Conservation (phyloP, 2,888 invertebrate genomes). For the Operophtera brumata region DNA sequence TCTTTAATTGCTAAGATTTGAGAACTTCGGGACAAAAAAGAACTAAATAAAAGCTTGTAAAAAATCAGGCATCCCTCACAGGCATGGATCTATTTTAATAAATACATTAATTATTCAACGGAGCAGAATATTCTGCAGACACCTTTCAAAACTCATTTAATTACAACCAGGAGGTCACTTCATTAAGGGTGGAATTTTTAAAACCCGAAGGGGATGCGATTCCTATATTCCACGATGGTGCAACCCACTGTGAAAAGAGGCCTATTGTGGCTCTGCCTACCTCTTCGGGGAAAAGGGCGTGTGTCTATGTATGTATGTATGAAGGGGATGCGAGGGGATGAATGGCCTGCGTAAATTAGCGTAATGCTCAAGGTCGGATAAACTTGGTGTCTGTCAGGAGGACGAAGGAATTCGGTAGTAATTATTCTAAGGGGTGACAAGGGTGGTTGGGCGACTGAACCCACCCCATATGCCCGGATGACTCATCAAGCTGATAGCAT, state of each 20-base stretch:
- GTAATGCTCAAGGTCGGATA: slow-evolving; percentile 54
- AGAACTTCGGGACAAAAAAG: no score
- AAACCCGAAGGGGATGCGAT: slow-evolving; percentile 34
- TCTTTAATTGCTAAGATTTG: no score
- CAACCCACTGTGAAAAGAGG: no score
- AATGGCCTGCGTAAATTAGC: slow-evolving; percentile 41
- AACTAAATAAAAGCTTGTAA: no score
- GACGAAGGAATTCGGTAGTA: slow-evolving; percentile 46
- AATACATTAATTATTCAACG: slow-evolving; percentile 43
- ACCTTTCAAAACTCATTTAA: slow-evolving; percentile 48
- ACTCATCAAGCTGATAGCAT: slow-evolving; percentile 46
- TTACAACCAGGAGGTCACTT: slow-evolving; percentile 44
- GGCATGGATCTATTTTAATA: slow-evolving; percentile 37
- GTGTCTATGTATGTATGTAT: no score
- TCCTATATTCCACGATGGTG: no score
- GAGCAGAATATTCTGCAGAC: slow-evolving; percentile 40
- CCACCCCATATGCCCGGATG: slow-evolving; percentile 30
- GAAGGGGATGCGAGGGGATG: slow-evolving; percentile 28
- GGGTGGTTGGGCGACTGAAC: slow-evolving; percentile 21
- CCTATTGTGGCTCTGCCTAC: no score
- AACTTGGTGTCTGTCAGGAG: slow-evolving; percentile 38
- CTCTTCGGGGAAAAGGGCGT: no score
- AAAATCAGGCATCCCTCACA: no score
- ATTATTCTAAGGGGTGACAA: slow-evolving; percentile 42
- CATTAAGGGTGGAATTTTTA: slow-evolving; percentile 50